A percentile compares a stretch with the other conserved stretches of the same genome.
These are phyloP conservation scores for Rhyzopertha dominica DNA, from an alignment of 1,140 invertebrate species.

Conservation along the genomic window DNA sequence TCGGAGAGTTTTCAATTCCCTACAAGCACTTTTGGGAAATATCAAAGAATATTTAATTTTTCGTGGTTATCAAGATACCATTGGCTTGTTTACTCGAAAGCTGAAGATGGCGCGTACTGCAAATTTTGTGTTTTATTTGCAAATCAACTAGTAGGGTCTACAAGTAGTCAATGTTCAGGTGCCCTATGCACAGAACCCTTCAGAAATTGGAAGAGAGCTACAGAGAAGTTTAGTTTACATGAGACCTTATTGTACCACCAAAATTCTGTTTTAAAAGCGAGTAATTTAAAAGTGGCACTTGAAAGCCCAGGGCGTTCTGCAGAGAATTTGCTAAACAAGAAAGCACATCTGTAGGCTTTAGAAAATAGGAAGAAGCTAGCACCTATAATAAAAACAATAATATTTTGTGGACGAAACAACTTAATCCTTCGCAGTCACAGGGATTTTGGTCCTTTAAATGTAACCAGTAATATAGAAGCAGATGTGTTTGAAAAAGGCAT, in stretches of 20 bases:
- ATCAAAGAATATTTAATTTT: constrained; percentile 8
- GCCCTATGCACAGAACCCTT: constrained; percentile 2
- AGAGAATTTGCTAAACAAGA: not conserved
- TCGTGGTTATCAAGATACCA: not conserved
- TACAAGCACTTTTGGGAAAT: too few relatives aligned
- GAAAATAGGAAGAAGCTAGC: constrained; percentile 15
- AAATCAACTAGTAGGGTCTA: not conserved
- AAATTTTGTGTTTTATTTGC: constrained; percentile 11
- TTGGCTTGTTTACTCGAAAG: constrained; percentile 5
- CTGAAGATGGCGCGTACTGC: constrained; percentile 6
- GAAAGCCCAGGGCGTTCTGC: not conserved
- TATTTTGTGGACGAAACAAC: constrained; percentile 17
- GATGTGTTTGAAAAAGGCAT: constrained; percentile 7
- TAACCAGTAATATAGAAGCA: too few relatives aligned
- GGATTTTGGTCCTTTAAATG: constrained; percentile 10
- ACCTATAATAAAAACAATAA: constrained; percentile 16
- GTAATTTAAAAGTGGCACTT: not conserved
- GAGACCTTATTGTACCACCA: constrained; percentile 2
- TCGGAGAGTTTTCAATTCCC: too few relatives aligned
- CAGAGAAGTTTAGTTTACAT: constrained; percentile 3
- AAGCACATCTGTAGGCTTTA: constrained; percentile 9
- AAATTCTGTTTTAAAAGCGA: not conserved
- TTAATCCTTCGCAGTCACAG: constrained; percentile 15
- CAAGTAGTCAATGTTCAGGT: not conserved
- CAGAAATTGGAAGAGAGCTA: constrained; percentile 7